Percentiles rank a stretch among this genome's conserved stretches.
phyloP scores from a whole-genome alignment of 2,888 invertebrate species.

The Scotopteryx bipunctaria region DNA sequence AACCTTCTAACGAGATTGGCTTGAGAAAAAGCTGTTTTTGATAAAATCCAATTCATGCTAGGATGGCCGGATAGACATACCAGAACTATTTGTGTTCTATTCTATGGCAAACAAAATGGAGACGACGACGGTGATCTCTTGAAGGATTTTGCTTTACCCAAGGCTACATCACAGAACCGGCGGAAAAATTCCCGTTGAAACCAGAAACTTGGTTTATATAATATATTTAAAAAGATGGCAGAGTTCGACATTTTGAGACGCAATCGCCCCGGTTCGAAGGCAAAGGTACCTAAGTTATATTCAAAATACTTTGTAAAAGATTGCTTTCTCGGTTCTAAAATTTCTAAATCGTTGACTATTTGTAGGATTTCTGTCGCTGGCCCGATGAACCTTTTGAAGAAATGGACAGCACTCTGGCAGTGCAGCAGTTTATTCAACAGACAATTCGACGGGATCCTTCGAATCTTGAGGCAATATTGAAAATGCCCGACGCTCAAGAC shows the following conservation, averaged over 20 bases:
- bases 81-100: too few relatives aligned
- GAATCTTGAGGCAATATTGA: conserved; percentile 96
- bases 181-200: not conserved
- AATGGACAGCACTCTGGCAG: conserved; percentile 99
- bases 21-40: too few relatives aligned
- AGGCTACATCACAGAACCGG: not conserved
- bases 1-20: too few relatives aligned
- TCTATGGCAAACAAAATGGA: too few relatives aligned
- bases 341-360: conserved; percentile 8
- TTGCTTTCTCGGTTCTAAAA: not conserved
- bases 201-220: conserved; percentile 1
- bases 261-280: conserved; percentile 96
- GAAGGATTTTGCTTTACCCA: not conserved
- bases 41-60: too few relatives aligned
- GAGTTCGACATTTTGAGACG: conserved; percentile 92
- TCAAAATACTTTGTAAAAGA: too few relatives aligned
- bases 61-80: too few relatives aligned
- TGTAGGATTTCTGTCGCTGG: conserved; percentile 98
- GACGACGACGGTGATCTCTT: not conserved
- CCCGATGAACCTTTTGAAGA: conserved; percentile 99
- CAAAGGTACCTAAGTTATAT: conserved; percentile 87
- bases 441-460: conserved; percentile 96
- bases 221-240: conserved; percentile 86
- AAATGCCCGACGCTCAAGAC: conserved; percentile 98
- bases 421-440: conserved; percentile 99